phyloP scores from a whole-genome alignment of 1,140 invertebrate genomes.

The Drosophila azteca region DNA sequence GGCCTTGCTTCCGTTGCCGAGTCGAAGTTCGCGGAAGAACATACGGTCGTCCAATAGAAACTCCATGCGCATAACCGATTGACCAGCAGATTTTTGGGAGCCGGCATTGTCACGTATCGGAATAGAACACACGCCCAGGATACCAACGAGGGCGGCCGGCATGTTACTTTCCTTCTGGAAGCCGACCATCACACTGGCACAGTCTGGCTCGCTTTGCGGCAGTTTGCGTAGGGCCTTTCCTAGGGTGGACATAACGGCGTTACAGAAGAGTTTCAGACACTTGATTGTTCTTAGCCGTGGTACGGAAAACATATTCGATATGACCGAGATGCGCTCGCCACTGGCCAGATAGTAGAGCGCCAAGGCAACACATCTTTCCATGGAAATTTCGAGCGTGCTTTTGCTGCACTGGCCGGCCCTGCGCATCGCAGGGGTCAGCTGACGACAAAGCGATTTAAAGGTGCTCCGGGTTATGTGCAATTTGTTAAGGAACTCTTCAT shows the following conservation, averaged over 20 bases:
- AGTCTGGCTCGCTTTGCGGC: constrained; percentile 55
- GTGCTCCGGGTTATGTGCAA: constrained; percentile 65
- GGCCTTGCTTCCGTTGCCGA: constrained; percentile 23
- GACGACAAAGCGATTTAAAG: constrained; percentile 58
- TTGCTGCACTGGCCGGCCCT: constrained; percentile 25
- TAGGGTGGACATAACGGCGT: constrained; percentile 61
- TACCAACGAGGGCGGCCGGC: constrained; percentile 62
- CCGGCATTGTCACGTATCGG: constrained; percentile 43
- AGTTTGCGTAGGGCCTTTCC: constrained; percentile 52
- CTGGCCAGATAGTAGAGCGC: constrained; percentile 68
- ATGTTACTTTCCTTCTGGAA: constrained; percentile 70
- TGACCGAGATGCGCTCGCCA: constrained; percentile 56
- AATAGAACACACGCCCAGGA: constrained; percentile 66
- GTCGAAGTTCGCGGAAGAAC: constrained; percentile 68
- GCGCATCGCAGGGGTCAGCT: constrained; percentile 51
- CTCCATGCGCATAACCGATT: constrained; percentile 55
- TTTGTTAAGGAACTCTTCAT: constrained; percentile 62
- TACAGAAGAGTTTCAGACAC: constrained; percentile 62
- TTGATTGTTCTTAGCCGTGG: constrained; percentile 44
- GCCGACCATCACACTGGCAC: constrained; percentile 45
- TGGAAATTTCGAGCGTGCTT: constrained; percentile 5
- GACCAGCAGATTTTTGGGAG: not conserved
- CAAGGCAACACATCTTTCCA: constrained; percentile 64
- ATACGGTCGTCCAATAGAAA: constrained; percentile 68
- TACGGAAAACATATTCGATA: constrained; percentile 57